phyloP scores from a whole-genome alignment of 2,113 vertebrate genomes.

The Anoplopoma fimbria region DNA sequence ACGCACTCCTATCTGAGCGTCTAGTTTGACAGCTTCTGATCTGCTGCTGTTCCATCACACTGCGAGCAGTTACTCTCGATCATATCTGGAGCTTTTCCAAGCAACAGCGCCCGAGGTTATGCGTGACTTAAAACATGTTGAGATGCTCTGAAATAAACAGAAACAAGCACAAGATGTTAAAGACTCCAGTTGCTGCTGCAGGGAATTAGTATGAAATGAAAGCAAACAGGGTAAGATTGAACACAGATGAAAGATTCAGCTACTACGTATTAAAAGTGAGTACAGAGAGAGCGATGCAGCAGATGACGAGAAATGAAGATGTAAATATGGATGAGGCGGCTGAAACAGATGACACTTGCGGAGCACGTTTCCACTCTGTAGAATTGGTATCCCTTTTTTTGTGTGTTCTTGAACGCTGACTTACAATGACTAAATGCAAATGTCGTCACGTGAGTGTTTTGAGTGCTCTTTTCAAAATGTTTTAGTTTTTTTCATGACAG shows the following conservation, averaged over 20 bases:
- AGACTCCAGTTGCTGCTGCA: not conserved
- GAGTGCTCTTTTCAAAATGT: not conserved
- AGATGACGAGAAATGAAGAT: slow-evolving; percentile 21
- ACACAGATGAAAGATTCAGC: not conserved
- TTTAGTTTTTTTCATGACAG: not conserved
- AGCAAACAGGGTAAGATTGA: slow-evolving; percentile 15
- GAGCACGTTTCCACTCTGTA: too few species aligned
- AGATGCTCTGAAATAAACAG: slow-evolving; percentile 2
- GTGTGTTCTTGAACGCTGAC: not conserved
- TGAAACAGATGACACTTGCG: slow-evolving; percentile 14
- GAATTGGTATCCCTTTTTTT: too few species aligned
- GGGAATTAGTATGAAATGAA: slow-evolving; percentile 3
- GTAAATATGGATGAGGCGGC: slow-evolving; percentile 32
- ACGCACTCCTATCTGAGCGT: not conserved
- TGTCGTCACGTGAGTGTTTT: rapidly evolving
- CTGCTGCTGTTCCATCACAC: not conserved
- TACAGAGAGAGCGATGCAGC: not conserved
- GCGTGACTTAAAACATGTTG: not conserved
- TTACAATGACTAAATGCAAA: not conserved
- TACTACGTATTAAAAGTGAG: not conserved
- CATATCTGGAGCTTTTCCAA: slow-evolving; percentile 3
- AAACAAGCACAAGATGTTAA: not conserved
- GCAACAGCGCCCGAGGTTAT: not conserved
- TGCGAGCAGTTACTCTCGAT: not conserved
- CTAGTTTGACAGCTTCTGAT: slow-evolving; percentile 9